Conservation (phyloP, 2,888 invertebrate species). For the Petrolisthes cinctipes region DNA sequence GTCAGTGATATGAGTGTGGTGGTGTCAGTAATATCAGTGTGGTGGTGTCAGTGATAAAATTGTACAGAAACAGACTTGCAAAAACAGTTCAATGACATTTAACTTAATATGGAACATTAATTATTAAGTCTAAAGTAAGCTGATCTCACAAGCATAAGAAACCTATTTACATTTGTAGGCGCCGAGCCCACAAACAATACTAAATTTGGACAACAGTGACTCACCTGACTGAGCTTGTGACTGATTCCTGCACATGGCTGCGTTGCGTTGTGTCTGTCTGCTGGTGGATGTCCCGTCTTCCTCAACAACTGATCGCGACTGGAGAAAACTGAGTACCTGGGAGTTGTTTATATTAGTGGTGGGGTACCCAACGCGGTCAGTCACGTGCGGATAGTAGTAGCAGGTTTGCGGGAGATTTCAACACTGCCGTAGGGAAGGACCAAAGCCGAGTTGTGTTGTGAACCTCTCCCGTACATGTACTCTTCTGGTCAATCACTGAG, state of each 20-base stretch:
- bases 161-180: no score
- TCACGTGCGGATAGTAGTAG: background rate
- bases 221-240: slow-evolving; percentile 38
- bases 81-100: no score
- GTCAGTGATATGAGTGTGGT: background rate
- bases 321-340: background rate
- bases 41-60: no score
- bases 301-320: background rate
- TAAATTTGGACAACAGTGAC: background rate
- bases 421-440: slow-evolving; percentile 21
- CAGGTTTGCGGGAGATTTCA: slow-evolving; percentile 20
- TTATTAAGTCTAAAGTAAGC: no score
- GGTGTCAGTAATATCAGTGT: background rate
- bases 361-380: background rate
- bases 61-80: no score
- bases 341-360: background rate
- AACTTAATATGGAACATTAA: no score
- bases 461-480: background rate
- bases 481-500: background rate
- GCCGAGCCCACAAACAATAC: background rate
- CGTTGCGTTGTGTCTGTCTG: no score
- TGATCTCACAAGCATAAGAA: no score
- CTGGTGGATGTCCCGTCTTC: background rate
- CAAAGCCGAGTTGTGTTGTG: background rate
- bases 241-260: slow-evolving; percentile 43